Evolutionary conservation across 1,140 invertebrate genomes (phyloP).

Genomic region (Diabrotica virgifera): DNA sequence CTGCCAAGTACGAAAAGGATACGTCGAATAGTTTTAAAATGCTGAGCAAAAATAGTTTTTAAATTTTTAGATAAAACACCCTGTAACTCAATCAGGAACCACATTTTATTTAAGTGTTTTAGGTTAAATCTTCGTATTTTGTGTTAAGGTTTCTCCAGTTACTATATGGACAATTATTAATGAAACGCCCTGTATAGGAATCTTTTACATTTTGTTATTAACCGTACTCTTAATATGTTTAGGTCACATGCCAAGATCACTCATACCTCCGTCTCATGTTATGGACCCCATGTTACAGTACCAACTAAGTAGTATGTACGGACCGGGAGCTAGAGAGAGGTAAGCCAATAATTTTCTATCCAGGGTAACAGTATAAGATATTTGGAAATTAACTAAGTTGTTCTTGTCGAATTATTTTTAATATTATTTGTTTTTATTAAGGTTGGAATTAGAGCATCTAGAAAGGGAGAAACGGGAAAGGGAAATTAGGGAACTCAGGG

Average conservation of each 20-base stretch:
- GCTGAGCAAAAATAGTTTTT: no score
- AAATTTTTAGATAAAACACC: no score
- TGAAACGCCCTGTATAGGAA: no score
- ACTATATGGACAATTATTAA: no score
- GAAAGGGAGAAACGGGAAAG: constrained; percentile 81
- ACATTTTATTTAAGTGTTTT: no score
- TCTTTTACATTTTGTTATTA: no score
- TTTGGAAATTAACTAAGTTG: neutral
- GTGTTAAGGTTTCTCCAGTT: no score
- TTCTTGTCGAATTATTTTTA: neutral
- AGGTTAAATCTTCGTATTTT: no score
- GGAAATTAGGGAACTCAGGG: constrained; percentile 80
- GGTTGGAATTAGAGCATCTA: constrained; percentile 74
- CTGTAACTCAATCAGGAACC: no score
- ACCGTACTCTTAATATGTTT: neutral
- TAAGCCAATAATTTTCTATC: neutral
- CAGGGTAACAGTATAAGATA: neutral
- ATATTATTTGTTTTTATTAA: neutral
- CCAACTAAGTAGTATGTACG: constrained; percentile 68
- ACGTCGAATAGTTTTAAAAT: no score
- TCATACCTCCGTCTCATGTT: constrained; percentile 60
- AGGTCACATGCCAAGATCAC: constrained; percentile 44
- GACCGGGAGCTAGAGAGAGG: constrained; percentile 70
- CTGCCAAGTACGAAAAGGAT: no score
- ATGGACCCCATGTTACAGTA: constrained; percentile 76